Conservation (phyloP, 1,140 invertebrate species). For the Aphidius ervi region DNA sequence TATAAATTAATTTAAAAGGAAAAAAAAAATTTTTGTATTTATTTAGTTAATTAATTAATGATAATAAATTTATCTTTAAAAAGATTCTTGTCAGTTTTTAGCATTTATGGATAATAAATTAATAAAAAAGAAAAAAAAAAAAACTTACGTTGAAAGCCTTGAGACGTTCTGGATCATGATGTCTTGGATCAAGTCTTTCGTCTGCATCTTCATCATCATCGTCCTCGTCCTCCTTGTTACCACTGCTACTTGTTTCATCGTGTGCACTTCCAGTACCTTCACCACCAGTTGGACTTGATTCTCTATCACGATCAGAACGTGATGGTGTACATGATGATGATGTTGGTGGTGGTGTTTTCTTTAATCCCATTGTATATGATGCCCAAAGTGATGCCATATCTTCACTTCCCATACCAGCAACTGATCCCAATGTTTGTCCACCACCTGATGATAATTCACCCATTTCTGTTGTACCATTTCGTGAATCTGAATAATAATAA, state of each 20-base stretch:
- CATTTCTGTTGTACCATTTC: conserved; percentile 46
- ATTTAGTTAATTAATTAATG: too few relatives aligned
- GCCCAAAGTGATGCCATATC: conserved; percentile 76
- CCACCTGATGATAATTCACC: conserved; percentile 42
- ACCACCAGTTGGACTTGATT: conserved; percentile 60
- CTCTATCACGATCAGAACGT: conserved; percentile 52
- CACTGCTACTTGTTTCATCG: conserved; percentile 87
- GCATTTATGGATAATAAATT: background rate
- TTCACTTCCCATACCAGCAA: conserved; percentile 51
- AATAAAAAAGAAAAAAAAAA: conserved; percentile 5
- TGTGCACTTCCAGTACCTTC: conserved; percentile 69
- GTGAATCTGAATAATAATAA: conserved; percentile 40
- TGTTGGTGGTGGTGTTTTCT: conserved; percentile 60
- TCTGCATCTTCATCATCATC: conserved; percentile 90
- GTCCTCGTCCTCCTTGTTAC: conserved; percentile 88
- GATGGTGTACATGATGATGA: conserved; percentile 52
- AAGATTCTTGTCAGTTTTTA: too few relatives aligned
- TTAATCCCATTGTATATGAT: conserved; percentile 65
- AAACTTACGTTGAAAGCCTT: conserved; percentile 93
- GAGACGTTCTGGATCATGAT: conserved; percentile 90
- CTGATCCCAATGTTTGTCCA: conserved; percentile 39
- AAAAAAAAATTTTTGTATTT: too few relatives aligned
- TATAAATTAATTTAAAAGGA: too few relatives aligned
- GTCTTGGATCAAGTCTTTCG: conserved; percentile 80
- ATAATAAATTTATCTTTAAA: too few relatives aligned